Percentiles rank a stretch among this genome's conserved stretches.
Conservation (phyloP, 2,797 vertebrate genomes). For the Parotocinclus haroldoi region DNA sequence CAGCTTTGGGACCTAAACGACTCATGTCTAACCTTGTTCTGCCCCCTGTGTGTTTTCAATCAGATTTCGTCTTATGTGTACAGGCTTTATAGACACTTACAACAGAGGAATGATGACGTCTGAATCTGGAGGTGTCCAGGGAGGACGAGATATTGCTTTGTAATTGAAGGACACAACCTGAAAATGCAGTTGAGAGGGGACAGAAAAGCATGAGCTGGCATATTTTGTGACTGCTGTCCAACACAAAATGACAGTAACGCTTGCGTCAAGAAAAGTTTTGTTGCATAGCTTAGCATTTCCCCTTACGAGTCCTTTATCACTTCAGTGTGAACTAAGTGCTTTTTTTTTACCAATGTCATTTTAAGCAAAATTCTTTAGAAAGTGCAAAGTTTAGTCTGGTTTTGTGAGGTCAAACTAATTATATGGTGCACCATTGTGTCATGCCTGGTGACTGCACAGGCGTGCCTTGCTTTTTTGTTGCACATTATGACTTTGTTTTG, state of each 20-base stretch:
- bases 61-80: slow-evolving; percentile 28
- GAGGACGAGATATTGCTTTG: slow-evolving; percentile 3
- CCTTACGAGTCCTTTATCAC: too few relatives aligned
- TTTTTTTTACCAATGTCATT: too few relatives aligned
- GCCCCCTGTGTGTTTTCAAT: slow-evolving; percentile 19
- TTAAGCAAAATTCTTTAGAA: too few relatives aligned
- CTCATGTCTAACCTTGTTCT: slow-evolving; percentile 5
- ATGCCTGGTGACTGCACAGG: too few relatives aligned
- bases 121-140: slow-evolving; percentile 16
- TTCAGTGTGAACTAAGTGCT: too few relatives aligned
- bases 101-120: slow-evolving; percentile 10
- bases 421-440: too few relatives aligned
- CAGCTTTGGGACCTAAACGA: slow-evolving; percentile 36
- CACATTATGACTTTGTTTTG: too few relatives aligned
- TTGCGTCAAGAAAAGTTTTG: slow-evolving; percentile 20
- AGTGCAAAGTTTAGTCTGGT: too few relatives aligned
- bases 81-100: slow-evolving; percentile 12
- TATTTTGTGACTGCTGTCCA: slow-evolving; percentile 25
- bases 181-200: slow-evolving; percentile 21
- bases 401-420: too few relatives aligned
- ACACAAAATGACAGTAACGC: slow-evolving; percentile 19
- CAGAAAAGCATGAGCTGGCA: slow-evolving; percentile 30
- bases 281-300: too few relatives aligned
- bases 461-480: too few relatives aligned
- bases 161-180: slow-evolving; percentile 21